Evolutionary conservation across 2,888 invertebrate species (phyloP).

Genomic region (Trissonchulus latispiculum): DNA sequence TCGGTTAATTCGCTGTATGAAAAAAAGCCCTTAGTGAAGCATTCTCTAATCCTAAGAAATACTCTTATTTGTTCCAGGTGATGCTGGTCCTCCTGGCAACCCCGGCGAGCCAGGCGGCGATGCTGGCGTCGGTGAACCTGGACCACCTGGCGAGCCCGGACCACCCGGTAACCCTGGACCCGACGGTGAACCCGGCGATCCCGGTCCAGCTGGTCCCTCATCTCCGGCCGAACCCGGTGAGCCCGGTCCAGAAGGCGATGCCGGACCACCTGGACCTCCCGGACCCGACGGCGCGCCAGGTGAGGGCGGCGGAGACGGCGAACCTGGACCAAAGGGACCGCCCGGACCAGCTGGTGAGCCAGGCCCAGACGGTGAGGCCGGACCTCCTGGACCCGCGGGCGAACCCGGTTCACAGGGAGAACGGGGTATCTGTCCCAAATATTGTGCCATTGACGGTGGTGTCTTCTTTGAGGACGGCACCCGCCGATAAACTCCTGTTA

Average conservation of each 20-base stretch:
- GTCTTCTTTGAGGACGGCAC: not conserved
- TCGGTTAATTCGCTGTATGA: no score
- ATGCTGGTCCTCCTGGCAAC: not conserved
- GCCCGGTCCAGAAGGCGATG: not conserved
- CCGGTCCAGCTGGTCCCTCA: not conserved
- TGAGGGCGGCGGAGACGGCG: not conserved
- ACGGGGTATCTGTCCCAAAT: conserved; percentile 6
- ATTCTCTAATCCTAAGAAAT: no score
- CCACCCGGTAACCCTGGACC: not conserved
- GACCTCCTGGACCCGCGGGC: conserved; percentile 1
- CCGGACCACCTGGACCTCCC: conserved; percentile 3
- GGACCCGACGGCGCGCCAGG: conserved; percentile 1
- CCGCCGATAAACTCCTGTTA: not conserved
- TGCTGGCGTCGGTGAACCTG: not conserved
- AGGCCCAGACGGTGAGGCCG: not conserved
- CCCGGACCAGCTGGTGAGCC: not conserved
- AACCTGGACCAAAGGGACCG: not conserved
- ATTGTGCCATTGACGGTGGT: not conserved
- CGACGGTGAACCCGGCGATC: not conserved
- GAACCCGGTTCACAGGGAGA: conserved; percentile 3
- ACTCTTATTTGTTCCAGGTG: not conserved
- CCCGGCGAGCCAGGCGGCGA: not conserved
- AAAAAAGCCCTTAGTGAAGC: no score
- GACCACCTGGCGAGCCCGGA: not conserved
- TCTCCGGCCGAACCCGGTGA: not conserved